A percentile compares a stretch with the other conserved stretches of the same genome.
phyloP scores from a whole-genome alignment of 2,888 invertebrate species.

The Drosophila limbata region DNA sequence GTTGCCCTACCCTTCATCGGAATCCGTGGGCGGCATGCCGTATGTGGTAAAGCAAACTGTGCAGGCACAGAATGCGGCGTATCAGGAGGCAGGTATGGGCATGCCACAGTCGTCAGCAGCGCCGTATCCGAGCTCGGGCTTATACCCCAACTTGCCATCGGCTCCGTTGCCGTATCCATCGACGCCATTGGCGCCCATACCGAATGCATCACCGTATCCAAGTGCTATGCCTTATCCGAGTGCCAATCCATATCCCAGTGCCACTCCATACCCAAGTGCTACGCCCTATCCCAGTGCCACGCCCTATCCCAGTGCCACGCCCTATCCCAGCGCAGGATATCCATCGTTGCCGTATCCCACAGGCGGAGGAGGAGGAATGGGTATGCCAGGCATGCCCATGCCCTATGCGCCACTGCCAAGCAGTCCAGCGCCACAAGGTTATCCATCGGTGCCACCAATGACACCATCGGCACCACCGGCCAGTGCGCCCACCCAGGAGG shows the following conservation, averaged over 20 bases:
- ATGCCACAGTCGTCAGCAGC: constrained; percentile 54
- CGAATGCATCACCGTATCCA: constrained; percentile 33
- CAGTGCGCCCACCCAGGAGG: constrained; percentile 72
- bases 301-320: constrained; percentile 62
- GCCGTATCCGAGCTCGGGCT: constrained; percentile 61
- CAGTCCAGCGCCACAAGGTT: constrained; percentile 57
- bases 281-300: constrained; percentile 60
- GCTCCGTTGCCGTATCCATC: constrained; percentile 60
- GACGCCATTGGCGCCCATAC: constrained; percentile 37
- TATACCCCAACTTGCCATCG: constrained; percentile 61
- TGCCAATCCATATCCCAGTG: constrained; percentile 38
- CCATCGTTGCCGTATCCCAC: constrained; percentile 77
- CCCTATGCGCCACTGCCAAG: constrained; percentile 71
- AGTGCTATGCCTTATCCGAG: constrained; percentile 35
- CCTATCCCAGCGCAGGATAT: constrained; percentile 33
- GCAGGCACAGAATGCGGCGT: constrained; percentile 62
- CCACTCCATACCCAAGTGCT: constrained; percentile 38
- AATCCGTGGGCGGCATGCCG: constrained; percentile 74
- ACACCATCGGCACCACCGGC: constrained; percentile 74
- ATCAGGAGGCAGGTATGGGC: constrained; percentile 39
- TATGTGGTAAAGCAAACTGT: constrained; percentile 67
- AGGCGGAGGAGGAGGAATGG: constrained; percentile 33
- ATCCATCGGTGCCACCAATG: constrained; percentile 70
- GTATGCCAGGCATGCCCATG: constrained; percentile 77
- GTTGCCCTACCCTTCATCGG: constrained; percentile 78